A percentile compares a stretch with the other conserved stretches of the same genome.
phyloP scores from a whole-genome alignment of 2,113 vertebrate genomes.

The Cervus canadensis region DNA sequence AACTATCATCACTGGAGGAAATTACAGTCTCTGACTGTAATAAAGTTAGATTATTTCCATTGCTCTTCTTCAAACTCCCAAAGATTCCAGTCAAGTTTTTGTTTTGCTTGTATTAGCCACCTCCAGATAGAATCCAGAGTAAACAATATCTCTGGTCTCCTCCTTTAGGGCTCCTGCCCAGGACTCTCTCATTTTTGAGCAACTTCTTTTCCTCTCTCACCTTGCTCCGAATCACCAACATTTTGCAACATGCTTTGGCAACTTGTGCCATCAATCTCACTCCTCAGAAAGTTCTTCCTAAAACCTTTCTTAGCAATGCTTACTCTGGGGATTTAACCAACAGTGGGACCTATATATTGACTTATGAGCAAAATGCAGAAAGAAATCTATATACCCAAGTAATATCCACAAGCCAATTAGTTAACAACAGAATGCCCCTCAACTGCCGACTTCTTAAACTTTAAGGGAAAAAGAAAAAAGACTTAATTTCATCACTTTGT shows the following conservation, averaged over 20 bases:
- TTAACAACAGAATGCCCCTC: slow-evolving; percentile 19
- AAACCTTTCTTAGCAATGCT: slow-evolving; percentile 27
- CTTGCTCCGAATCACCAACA: neutral
- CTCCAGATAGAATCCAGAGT: neutral
- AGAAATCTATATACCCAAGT: slow-evolving; percentile 11
- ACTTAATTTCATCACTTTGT: slow-evolving; percentile 26
- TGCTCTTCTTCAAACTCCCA: neutral
- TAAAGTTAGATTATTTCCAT: slow-evolving; percentile 2
- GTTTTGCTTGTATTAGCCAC: neutral
- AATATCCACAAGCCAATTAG: slow-evolving; percentile 42
- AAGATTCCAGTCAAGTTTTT: neutral
- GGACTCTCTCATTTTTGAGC: neutral
- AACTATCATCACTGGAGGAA: neutral
- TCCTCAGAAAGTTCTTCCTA: slow-evolving; percentile 23
- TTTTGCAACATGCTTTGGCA: neutral
- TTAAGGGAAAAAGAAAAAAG: no score
- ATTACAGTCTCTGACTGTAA: neutral
- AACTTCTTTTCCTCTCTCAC: neutral
- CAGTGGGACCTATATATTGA: neutral
- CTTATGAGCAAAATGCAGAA: slow-evolving; percentile 35
- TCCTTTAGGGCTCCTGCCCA: neutral
- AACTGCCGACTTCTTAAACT: neutral
- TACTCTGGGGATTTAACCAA: slow-evolving; percentile 45
- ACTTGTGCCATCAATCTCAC: neutral
- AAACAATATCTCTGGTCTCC: neutral